Evolutionary conservation across 2,888 invertebrate species (phyloP).

Genomic region (Allophyes oxyacanthae): DNA sequence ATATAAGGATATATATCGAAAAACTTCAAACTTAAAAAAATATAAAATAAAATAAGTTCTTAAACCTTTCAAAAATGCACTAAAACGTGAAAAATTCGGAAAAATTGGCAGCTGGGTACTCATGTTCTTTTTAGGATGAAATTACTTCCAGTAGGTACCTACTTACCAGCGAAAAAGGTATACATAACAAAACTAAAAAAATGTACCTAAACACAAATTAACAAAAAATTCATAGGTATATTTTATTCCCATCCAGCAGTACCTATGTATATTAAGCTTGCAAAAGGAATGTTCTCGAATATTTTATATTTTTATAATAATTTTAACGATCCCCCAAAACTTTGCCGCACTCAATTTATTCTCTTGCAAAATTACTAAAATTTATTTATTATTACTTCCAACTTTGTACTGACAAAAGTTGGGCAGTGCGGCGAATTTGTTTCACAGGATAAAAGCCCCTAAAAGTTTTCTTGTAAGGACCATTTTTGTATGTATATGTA

Average conservation of each 20-base stretch:
- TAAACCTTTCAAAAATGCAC: no score
- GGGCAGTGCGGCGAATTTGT: not conserved
- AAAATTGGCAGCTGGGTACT: no score
- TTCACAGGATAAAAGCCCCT: slow-evolving; percentile 21
- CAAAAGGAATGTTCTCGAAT: slow-evolving; percentile 13
- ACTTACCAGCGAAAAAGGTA: no score
- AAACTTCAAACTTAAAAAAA: no score
- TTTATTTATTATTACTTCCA: slow-evolving; percentile 53
- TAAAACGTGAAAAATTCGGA: no score
- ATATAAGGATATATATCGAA: no score
- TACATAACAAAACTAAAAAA: no score
- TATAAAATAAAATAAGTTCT: no score
- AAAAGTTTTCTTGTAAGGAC: slow-evolving; percentile 5
- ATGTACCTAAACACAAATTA: not conserved
- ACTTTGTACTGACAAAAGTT: slow-evolving; percentile 52
- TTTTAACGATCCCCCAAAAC: slow-evolving; percentile 39
- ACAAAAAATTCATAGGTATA: no score
- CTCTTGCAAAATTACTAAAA: slow-evolving; percentile 49
- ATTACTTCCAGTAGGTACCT: no score
- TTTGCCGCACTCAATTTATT: slow-evolving; percentile 39
- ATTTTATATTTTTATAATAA: slow-evolving; percentile 25
- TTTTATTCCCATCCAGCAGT: no score
- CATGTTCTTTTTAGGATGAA: no score
- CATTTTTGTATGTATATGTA: slow-evolving; percentile 29
- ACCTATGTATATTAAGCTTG: slow-evolving; percentile 1